A percentile compares a stretch with the other conserved stretches of the same genome.
Conservation (phyloP, 2,113 vertebrate genomes). For the Drymodes brunneopygia region DNA sequence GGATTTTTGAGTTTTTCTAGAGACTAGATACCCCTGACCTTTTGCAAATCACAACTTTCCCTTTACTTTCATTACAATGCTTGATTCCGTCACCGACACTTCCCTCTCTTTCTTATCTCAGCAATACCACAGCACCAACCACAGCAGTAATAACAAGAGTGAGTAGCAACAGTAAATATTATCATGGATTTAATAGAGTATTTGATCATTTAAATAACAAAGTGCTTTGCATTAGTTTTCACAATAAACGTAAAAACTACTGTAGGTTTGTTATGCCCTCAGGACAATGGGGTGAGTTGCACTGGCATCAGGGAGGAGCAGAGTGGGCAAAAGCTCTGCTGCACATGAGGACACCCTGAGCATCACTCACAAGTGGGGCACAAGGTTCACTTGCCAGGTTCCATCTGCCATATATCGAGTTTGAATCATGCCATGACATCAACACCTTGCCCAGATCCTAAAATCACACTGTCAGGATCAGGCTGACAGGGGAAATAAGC, state of each 20-base stretch:
- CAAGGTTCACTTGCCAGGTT: not conserved
- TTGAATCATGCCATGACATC: not conserved
- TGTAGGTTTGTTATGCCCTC: not conserved
- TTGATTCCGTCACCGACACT: not conserved
- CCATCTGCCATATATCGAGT: fast-evolving
- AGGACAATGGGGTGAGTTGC: not conserved
- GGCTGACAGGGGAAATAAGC: not conserved
- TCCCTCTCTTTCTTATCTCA: not conserved
- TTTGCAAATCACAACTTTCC: not conserved
- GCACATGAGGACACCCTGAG: not conserved
- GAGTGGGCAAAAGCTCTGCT: not conserved
- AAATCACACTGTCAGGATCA: not conserved
- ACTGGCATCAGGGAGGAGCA: not conserved
- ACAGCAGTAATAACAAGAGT: not conserved
- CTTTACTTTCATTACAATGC: not conserved
- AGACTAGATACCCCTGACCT: not conserved
- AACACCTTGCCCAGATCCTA: not conserved
- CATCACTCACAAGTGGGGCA: not conserved
- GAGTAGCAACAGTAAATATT: not conserved
- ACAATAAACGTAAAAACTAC: not conserved
- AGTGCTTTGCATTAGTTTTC: not conserved
- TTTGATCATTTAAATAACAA: not conserved
- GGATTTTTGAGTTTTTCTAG: not conserved
- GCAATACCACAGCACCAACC: not conserved
- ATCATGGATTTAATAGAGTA: not conserved